phyloP scores from a whole-genome alignment of 2,113 vertebrate genomes.

The Laticauda laticaudata region DNA sequence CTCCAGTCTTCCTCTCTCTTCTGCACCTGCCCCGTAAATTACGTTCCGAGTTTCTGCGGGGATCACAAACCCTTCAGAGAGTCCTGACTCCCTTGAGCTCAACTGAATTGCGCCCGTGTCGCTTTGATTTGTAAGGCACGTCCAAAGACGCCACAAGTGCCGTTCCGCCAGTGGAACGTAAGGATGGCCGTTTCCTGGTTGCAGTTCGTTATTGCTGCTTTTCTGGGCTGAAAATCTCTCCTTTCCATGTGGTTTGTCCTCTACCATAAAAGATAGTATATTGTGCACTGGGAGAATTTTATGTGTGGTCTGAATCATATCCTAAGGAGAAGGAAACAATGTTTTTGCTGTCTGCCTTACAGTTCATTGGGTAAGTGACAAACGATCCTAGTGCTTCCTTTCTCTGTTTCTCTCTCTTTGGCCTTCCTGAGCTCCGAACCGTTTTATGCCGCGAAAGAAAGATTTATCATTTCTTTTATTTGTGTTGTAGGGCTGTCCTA shows the following conservation, averaged over 20 bases:
- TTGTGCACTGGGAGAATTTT: slow-evolving; percentile 6
- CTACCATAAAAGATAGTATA: neutral
- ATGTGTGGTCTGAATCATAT: neutral
- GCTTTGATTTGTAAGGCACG: slow-evolving; percentile 6
- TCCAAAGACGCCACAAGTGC: neutral
- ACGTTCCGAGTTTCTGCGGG: neutral
- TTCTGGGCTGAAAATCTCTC: neutral
- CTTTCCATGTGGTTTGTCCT: neutral
- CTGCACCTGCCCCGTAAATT: neutral
- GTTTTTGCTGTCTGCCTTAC: slow-evolving; percentile 19
- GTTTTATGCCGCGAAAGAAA: neutral
- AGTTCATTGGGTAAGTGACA: slow-evolving; percentile 24
- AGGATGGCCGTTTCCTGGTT: neutral
- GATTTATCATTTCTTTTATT: neutral
- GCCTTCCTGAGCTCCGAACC: slow-evolving; percentile 5
- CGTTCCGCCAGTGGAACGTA: neutral
- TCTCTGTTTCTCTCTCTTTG: neutral
- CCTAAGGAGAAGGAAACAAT: neutral
- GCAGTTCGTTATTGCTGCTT: slow-evolving; percentile 12
- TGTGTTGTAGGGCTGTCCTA: neutral
- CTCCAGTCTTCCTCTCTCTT: neutral
- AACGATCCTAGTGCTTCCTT: neutral
- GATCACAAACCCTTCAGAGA: slow-evolving; percentile 22
- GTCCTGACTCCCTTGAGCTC: neutral
- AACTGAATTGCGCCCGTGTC: neutral